phyloP scores from a whole-genome alignment of 2,797 vertebrate genomes.

The Nannoperca obscura region DNA sequence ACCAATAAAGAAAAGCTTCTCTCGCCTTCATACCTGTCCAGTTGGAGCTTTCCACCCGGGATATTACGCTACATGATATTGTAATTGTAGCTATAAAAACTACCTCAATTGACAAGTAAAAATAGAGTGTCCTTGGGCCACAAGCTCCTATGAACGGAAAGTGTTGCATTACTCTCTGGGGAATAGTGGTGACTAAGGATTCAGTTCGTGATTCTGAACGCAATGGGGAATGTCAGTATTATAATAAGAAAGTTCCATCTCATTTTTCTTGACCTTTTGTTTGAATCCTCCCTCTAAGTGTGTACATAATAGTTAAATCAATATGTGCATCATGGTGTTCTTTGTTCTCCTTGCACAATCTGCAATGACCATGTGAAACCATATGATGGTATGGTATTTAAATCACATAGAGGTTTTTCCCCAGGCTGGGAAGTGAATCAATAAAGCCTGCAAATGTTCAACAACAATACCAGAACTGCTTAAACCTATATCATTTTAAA shows the following conservation, averaged over 20 bases:
- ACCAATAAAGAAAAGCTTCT: constrained; percentile 16
- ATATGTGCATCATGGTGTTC: constrained; percentile 66
- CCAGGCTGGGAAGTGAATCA: constrained; percentile 49
- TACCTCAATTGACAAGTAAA: constrained; percentile 32
- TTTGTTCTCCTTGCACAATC: constrained; percentile 60
- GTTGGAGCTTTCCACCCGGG: constrained; percentile 20
- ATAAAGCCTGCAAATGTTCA: constrained; percentile 49
- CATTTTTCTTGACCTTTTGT: constrained; percentile 78
- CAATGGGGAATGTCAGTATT: constrained; percentile 69
- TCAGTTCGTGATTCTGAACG: constrained; percentile 49
- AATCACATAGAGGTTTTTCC: constrained; percentile 41
- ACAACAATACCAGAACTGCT: constrained; percentile 30
- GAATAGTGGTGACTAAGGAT: constrained; percentile 48
- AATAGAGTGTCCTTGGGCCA: constrained; percentile 49
- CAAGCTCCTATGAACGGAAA: constrained; percentile 40
- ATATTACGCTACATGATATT: background rate
- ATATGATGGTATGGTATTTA: constrained; percentile 43
- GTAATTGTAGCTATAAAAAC: constrained; percentile 23
- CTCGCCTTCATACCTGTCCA: constrained; percentile 11
- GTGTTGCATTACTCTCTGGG: constrained; percentile 38
- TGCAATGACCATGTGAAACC: constrained; percentile 41
- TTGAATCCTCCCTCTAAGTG: constrained; percentile 69
- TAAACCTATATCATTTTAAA: constrained; percentile 32
- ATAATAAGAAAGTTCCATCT: constrained; percentile 72
- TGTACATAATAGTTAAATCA: constrained; percentile 76